These are phyloP conservation scores for Sander vitreus DNA, from an alignment of 2,113 vertebrate species.

Conservation along the genomic window DNA sequence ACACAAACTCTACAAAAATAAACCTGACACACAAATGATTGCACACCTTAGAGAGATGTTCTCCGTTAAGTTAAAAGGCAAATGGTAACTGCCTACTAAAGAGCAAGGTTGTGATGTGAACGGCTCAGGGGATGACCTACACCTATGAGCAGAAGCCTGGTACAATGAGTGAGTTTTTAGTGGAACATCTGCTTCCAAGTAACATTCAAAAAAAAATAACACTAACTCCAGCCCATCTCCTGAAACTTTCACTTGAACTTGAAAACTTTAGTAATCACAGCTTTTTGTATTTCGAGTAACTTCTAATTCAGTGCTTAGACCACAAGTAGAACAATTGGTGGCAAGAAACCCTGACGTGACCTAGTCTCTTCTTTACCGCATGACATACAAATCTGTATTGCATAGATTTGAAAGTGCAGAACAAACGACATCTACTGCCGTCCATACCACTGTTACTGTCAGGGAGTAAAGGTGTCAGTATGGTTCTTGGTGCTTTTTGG, in stretches of 20 bases:
- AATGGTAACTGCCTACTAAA: conserved; percentile 59
- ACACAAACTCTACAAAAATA: conserved; percentile 48
- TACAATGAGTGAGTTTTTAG: conserved; percentile 46
- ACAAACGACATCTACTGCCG: conserved; percentile 14
- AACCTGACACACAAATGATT: conserved; percentile 46
- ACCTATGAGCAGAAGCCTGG: conserved; percentile 46
- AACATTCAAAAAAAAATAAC: conserved; percentile 55
- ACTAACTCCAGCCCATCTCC: conserved; percentile 4
- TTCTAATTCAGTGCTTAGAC: conserved; percentile 29
- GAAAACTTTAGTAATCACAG: conserved; percentile 49
- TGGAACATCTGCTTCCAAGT: conserved; percentile 23
- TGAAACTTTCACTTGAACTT: background rate
- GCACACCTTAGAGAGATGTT: conserved; percentile 50
- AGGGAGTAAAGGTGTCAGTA: conserved; percentile 13
- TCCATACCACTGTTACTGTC: background rate
- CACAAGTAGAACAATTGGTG: conserved; percentile 36
- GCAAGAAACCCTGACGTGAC: conserved; percentile 5
- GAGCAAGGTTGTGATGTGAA: conserved; percentile 18
- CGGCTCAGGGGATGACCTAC: conserved; percentile 20
- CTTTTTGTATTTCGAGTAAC: conserved; percentile 28
- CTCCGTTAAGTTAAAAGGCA: conserved; percentile 70
- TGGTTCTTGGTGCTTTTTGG: background rate
- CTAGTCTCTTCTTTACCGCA: background rate
- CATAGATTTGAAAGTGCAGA: conserved; percentile 61
- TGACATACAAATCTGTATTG: conserved; percentile 53